Evolutionary conservation across 2,113 vertebrate species (phyloP), one percentile per base, ranked within the genome.

Genomic region (Myotis yumanensis): DNA sequence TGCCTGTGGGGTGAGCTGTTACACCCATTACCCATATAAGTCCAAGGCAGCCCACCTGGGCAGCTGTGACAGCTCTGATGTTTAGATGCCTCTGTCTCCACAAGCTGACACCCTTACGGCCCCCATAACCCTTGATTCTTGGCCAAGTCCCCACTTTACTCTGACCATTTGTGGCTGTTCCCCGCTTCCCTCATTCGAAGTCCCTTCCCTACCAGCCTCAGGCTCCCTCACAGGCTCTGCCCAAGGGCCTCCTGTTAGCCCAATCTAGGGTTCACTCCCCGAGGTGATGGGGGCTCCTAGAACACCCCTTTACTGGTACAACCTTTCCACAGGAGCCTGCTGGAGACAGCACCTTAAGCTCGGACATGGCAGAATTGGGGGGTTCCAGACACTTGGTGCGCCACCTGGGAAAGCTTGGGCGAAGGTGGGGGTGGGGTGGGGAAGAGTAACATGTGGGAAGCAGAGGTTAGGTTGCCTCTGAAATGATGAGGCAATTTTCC

Each of bases 281-380:
- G 5, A 6, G 5, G 5, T 43, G 40, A 43, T 43, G 40, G 40
- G 37, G 40, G 40, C 40, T 43, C 7, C 40, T 43, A 43, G 40
- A 43, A 43, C 40, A 43, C 17, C 14, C 28, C 43, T n/a, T 51
- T 10, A 68, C 43, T 15, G 40, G 20, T 17, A 23, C 48, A 30
- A 23, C 51, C 66, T 48, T 80, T 57, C 68, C 71, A 48, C 52
- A 87, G 91, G 76, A 79, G 48, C 69, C 62, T 95, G 30, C 91
- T 87, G 91, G 54, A 79, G 46, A 15, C 28, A 6, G 40, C 40
- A 5, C 40, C 40, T 43, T 43, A 43, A 40, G 54, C 40, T 12
- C 4, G 40, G 43, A 37, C 4, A 0, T 4, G 37, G 32, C 18
- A 2, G 48, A 11, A 8, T 0, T 17, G 43, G 82, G 14, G 1